These are phyloP conservation scores for Cyanoderma ruficeps DNA, from an alignment of 2,113 vertebrate genomes.

Conservation along the genomic window DNA sequence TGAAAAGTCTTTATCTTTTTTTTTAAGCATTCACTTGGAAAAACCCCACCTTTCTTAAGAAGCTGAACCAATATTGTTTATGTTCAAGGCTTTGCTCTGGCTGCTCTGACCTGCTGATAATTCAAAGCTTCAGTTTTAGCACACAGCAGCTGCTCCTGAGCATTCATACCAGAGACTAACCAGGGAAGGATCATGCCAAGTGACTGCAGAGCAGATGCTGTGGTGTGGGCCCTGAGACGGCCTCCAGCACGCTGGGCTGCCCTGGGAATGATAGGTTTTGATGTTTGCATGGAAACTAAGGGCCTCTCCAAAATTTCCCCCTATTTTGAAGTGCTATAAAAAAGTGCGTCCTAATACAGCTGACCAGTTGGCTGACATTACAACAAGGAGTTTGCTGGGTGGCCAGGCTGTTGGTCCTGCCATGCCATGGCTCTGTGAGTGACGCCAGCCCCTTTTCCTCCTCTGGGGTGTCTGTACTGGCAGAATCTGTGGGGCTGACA, in stretches of 20 bases:
- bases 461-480: not conserved
- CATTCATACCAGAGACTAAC: not conserved
- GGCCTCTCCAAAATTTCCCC: not conserved
- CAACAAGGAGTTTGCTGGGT: not conserved
- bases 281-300: not conserved
- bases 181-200: not conserved
- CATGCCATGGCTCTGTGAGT: rapidly evolving
- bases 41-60: not conserved
- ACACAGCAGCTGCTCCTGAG: not conserved
- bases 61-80: not conserved
- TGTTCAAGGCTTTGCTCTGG: not conserved
- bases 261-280: rapidly evolving
- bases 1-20: not conserved
- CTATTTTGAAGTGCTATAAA: not conserved
- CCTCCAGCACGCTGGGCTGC: not conserved
- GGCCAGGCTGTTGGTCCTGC: not conserved
- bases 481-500: not conserved
- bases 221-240: rapidly evolving
- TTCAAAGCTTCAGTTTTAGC: not conserved
- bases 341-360: not conserved
- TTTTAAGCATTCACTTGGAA: not conserved
- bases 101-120: not conserved
- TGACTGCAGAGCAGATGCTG: not conserved
- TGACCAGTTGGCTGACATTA: rapidly evolving
- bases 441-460: not conserved